Base-by-base conservation (phyloP, 2,797 vertebrate genomes). In the Megaceryle alcyon region DNA sequence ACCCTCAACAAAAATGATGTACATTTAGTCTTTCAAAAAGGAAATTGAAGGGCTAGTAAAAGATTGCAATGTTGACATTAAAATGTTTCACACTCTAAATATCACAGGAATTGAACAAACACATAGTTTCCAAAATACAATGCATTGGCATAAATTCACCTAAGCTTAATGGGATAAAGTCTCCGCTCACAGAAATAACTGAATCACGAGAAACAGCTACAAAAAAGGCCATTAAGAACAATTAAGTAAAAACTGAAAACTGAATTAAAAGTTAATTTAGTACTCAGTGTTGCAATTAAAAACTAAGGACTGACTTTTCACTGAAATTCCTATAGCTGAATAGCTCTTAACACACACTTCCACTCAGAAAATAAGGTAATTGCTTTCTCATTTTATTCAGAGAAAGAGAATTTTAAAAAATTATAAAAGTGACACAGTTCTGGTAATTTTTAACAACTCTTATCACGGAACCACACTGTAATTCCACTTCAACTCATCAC, bases 31-130 rank as follows among this genome's bases (percentile, higher is more conserved):
- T 73, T 91, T 88, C 66, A 64, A 25, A 86, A 49, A 80, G 43
- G 19, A 81, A 92, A 70, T 22, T 37, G 57, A 65, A 70, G 28
- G 51, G 41, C 44, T 28, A 12, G 43, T 60, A 60, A 77, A 93
- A 64, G 76, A 54, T 33, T 81, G 75, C 25, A 43, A 31, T 35
- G 75, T 33, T 78, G 86, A 68, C 79, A 66, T 41, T 87, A 61
- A 89, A 90, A 77, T 22, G 71, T 53, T 70, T 95, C 75, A 75
- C 33, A 41, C 33, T 33, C 66, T 68, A 75, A 87, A 86, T 96
- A 95, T 80, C 43, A 71, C 71, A 91, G 81, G 68, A 77, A 88
- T 90, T 35, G 63, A 96, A 75, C 7, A 48, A 93, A 76, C 10
- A 3, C 23, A 33, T 54, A 43, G 13, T 77, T 96, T 95, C 81